Conservation (phyloP, 2,113 vertebrate species). For the Leiothrix lutea region DNA sequence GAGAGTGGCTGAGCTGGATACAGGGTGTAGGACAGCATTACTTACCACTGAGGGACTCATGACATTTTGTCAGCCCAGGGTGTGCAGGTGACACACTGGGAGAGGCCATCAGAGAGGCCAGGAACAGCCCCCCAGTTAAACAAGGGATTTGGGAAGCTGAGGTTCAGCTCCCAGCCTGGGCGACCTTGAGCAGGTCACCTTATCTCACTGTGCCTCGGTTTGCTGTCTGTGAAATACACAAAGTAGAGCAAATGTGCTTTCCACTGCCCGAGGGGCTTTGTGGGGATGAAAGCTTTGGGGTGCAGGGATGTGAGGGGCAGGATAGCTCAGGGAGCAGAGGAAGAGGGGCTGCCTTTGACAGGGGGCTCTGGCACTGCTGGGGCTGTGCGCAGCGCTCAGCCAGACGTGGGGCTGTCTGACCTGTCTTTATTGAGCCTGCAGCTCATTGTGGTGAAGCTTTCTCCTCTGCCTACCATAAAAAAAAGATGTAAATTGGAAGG, state of each 20-base stretch:
- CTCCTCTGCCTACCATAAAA: conserved; percentile 16
- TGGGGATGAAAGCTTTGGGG: not conserved
- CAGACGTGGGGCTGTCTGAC: not conserved
- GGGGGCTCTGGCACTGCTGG: rapidly evolving
- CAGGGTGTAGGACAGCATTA: rapidly evolving
- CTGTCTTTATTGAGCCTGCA: not conserved
- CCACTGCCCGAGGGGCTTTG: rapidly evolving
- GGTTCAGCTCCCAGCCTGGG: not conserved
- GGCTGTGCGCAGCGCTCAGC: rapidly evolving
- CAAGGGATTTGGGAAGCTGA: not conserved
- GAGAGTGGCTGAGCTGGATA: not conserved
- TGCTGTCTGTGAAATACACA: not conserved
- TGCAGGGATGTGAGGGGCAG: not conserved
- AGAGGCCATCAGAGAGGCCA: not conserved
- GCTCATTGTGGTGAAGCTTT: conserved; percentile 10
- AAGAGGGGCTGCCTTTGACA: not conserved
- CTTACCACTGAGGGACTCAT: not conserved
- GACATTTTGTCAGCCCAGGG: rapidly evolving
- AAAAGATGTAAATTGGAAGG: conserved; percentile 36
- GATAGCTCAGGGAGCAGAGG: rapidly evolving
- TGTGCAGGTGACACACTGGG: not conserved
- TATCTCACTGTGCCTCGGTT: not conserved
- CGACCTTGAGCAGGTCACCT: not conserved
- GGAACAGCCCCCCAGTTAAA: rapidly evolving
- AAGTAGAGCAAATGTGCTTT: not conserved